Conservation (phyloP, 2,113 vertebrate genomes). For the Pseudolaguvia tuberculata region DNA sequence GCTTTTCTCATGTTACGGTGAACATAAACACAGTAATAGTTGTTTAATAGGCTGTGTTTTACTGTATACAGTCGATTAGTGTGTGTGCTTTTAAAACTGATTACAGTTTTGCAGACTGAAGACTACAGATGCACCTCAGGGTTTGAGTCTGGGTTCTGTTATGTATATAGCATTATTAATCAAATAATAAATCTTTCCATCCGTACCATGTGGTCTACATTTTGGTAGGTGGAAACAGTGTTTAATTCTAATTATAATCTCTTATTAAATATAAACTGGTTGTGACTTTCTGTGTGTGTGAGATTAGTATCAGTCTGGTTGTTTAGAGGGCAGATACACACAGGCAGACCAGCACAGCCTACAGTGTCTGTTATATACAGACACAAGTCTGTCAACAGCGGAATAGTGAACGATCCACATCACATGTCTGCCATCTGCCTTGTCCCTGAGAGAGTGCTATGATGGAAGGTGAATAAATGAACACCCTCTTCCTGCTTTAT, state of each 20-base stretch:
- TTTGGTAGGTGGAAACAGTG: too few relatives aligned
- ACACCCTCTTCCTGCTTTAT: too few relatives aligned
- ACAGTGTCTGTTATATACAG: neutral
- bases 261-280: neutral
- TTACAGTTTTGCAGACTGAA: neutral
- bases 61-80: neutral
- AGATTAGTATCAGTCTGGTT: constrained; percentile 24
- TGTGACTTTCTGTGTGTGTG: neutral
- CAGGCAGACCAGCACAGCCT: neutral
- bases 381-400: constrained; percentile 1
- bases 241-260: too few relatives aligned
- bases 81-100: neutral
- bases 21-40: neutral
- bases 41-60: neutral
- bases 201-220: too few relatives aligned
- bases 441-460: neutral
- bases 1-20: neutral
- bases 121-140: neutral
- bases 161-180: neutral
- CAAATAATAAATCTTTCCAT: neutral
- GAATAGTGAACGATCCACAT: neutral
- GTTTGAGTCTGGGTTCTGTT: neutral
- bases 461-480: neutral
- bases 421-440: constrained; percentile 7
- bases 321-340: constrained; percentile 5